Evolutionary conservation across 2,797 vertebrate genomes (phyloP), one percentile per base, ranked within the genome.

Genomic region (Siniperca undulata): DNA sequence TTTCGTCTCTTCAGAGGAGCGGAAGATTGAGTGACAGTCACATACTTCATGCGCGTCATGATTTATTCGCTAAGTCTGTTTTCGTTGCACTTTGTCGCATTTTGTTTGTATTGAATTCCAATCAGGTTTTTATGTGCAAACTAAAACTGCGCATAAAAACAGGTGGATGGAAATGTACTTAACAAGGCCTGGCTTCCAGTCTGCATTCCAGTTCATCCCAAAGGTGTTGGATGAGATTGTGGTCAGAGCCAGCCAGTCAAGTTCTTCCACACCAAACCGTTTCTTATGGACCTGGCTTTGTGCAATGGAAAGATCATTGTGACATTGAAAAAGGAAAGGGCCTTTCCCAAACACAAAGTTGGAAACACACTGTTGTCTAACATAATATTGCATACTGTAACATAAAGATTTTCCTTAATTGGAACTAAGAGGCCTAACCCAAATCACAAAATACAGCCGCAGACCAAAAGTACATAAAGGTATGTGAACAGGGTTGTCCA

Each of bases 271-370:
- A 77, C 27, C 30, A 19, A 59, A 52, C 4, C 22, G 22, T 62
- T 69, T 55, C 10, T 55, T 68, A 60, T 48, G 16, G 50, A 64
- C 52, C 36, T 38, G 42, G 53, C 56, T 52, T 19, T 71, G 67
- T 66, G 40, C 24, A 36, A 17, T 53, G 58, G 40, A 64, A 24
- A 52, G 50, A 52, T 52, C 27, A 44, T 13, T 55, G 17, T 9
- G 34, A 9, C 17, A 7, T 13, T 48, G 1, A 46, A 52, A 55
- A 38, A 46, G 22, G 34, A 50, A 66, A 22, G 24, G 20, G 12
- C 11, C 9, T 65, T 80, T 52, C 40, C 58, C 4, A 61, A 68
- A 73, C 59, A 50, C 20, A 70, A 74, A 73, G 30, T 50, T 77
- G 50, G 34, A 44, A 69, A 74, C 7, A 38, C 56, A 70, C 10